Evolutionary conservation across 2,888 invertebrate genomes (phyloP), one percentile per base, ranked within the genome.

Genomic region (Marronus borbonicus): DNA sequence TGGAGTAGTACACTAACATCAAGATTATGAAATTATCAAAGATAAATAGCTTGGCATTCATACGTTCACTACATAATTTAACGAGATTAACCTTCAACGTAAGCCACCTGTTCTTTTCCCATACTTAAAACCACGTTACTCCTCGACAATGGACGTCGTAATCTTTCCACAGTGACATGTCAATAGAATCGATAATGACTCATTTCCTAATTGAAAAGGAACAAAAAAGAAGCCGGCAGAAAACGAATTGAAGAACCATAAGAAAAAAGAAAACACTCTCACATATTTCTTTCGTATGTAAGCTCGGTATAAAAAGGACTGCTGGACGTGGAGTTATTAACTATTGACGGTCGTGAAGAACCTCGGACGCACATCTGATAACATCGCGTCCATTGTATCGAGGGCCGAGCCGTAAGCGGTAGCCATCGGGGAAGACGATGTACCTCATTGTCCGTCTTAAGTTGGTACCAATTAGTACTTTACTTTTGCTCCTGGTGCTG

Each of bases 381-480:
- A 60, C 72, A 60, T 72, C 72, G 72, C 72, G n/a, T 14, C 55
- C 17, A 58, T 72, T 58, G 58, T 58, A 39, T 58, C 58, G 58
- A n/a, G 20, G 20, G 55, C 31, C 58, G 10, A 36, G 72, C 31
- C 58, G 24, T 20, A 44, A 44, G 55, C 55, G n/a, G 20, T 20
- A 20, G 55, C 7, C 36, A 44, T 58, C 72, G 58, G 39, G 20
- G 39, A 36, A 31, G 58, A 72, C 58, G 72, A 72, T 72, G 72
- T 72, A 58, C 36, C 17, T 39, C 58, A 72, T 72, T 72, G 72
- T 72, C 60, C 39, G 60, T 24, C 58, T 58, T 72, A 72, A 72
- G 72, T 72, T 72, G 72, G 72, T 72, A 72, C 72, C 72, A 72
- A 72, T 72, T 72, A 72, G 72, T 72, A 72, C 72, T 72, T 72